Evolutionary conservation across 1,140 invertebrate species (phyloP).

Genomic region (Heliconius melpomene): DNA sequence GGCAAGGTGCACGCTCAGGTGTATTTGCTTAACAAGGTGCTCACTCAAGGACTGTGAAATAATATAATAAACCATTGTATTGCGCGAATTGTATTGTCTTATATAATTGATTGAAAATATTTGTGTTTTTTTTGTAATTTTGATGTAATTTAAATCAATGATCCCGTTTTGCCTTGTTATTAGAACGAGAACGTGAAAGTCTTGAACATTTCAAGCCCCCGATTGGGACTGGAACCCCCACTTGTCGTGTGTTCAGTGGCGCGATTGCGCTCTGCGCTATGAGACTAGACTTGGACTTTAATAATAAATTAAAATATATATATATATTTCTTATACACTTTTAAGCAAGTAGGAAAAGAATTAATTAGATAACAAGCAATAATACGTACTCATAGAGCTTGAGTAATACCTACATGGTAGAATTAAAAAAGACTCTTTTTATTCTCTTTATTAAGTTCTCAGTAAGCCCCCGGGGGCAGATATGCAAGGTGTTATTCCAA

Average conservation of each 20-base stretch:
- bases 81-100: conserved; percentile 15
- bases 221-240: no score
- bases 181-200: no score
- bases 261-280: no score
- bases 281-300: no score
- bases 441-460: not conserved
- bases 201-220: no score
- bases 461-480: not conserved
- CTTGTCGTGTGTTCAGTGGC: no score
- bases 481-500: not conserved
- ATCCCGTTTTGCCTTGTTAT: no score
- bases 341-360: not conserved
- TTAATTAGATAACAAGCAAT: not conserved
- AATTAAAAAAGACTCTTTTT: not conserved
- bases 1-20: conserved; percentile 79
- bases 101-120: not conserved
- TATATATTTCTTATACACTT: no score
- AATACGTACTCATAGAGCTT: not conserved
- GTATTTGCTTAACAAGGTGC: conserved; percentile 76
- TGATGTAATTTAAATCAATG: not conserved
- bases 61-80: conserved; percentile 47
- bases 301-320: no score
- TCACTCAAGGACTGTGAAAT: conserved; percentile 53
- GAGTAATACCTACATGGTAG: not conserved
- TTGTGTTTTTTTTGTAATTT: not conserved